Evolutionary conservation across 2,797 vertebrate genomes (phyloP).

Genomic region (Miichthys miiuy): DNA sequence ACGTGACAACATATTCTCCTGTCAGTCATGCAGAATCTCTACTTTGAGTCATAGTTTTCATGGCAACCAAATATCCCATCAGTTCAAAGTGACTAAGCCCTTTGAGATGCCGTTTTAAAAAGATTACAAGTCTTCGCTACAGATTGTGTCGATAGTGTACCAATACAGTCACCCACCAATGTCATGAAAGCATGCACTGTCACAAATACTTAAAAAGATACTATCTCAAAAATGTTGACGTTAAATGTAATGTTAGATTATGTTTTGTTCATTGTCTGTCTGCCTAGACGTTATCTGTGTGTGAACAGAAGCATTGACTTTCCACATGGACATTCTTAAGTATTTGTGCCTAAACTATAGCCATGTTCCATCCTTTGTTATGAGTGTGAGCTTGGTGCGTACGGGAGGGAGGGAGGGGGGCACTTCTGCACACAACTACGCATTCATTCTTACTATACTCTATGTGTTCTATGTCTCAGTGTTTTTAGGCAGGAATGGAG

Average conservation of each 20-base stretch:
- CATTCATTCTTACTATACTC: slow-evolving; percentile 85
- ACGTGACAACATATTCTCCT: slow-evolving; percentile 19
- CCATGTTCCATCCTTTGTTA: slow-evolving; percentile 85
- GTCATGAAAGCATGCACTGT: slow-evolving; percentile 91
- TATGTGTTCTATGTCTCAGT: slow-evolving; percentile 82
- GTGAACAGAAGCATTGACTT: slow-evolving; percentile 84
- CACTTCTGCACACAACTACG: slow-evolving; percentile 87
- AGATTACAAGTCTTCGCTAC: slow-evolving; percentile 70
- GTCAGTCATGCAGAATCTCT: slow-evolving; percentile 26
- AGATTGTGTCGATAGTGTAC: slow-evolving; percentile 82
- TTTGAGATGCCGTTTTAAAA: slow-evolving; percentile 62
- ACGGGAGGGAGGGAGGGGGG: slow-evolving; percentile 20
- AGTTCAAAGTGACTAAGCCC: slow-evolving; percentile 79
- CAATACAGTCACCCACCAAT: slow-evolving; percentile 80
- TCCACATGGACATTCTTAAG: slow-evolving; percentile 87
- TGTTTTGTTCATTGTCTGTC: slow-evolving; percentile 87
- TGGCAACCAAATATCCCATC: slow-evolving; percentile 39
- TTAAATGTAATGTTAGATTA: slow-evolving; percentile 91
- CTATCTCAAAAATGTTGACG: slow-evolving; percentile 87
- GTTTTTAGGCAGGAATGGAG: slow-evolving; percentile 78
- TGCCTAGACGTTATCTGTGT: slow-evolving; percentile 86
- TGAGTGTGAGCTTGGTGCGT: slow-evolving; percentile 75
- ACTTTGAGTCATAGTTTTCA: slow-evolving; percentile 52
- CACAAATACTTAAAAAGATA: slow-evolving; percentile 87
- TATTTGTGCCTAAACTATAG: slow-evolving; percentile 95